These are phyloP conservation scores for Enteromius argenteus DNA, from an alignment of 2,797 vertebrate genomes.

Conservation along the genomic window DNA sequence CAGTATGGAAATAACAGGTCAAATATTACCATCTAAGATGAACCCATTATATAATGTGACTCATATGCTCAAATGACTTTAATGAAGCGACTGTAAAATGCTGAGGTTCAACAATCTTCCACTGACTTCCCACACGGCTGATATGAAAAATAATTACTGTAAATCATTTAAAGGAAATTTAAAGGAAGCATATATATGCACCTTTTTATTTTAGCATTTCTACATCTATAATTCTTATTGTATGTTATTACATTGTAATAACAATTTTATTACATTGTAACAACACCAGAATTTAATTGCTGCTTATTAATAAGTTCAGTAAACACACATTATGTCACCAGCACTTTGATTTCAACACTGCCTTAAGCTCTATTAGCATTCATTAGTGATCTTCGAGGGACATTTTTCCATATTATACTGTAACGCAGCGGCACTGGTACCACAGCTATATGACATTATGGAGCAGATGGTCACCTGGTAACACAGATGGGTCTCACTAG, in stretches of 20 bases:
- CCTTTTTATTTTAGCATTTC: background rate
- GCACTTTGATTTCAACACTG: background rate
- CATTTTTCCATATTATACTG: background rate
- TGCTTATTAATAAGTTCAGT: background rate
- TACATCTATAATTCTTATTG: background rate
- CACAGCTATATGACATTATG: background rate
- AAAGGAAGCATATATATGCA: no score
- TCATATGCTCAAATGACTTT: slow-evolving; percentile 3
- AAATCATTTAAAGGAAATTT: slow-evolving; percentile 3
- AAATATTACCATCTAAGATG: background rate
- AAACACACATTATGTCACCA: background rate
- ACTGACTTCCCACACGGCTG: background rate
- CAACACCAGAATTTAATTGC: background rate
- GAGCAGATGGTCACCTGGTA: slow-evolving; percentile 51
- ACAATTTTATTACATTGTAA: background rate
- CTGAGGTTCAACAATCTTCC: background rate
- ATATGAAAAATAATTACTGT: background rate
- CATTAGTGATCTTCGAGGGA: background rate
- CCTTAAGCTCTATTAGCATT: background rate
- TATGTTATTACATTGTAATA: background rate
- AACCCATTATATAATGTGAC: background rate
- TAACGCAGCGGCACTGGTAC: background rate
- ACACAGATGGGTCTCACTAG: slow-evolving; percentile 60
- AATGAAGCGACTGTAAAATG: background rate
- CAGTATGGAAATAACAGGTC: background rate